These are phyloP conservation scores for Hydractinia echinata DNA, from an alignment of 30 jellyfish, hydroid and myxozoan genomes.

Conservation along the genomic window DNA sequence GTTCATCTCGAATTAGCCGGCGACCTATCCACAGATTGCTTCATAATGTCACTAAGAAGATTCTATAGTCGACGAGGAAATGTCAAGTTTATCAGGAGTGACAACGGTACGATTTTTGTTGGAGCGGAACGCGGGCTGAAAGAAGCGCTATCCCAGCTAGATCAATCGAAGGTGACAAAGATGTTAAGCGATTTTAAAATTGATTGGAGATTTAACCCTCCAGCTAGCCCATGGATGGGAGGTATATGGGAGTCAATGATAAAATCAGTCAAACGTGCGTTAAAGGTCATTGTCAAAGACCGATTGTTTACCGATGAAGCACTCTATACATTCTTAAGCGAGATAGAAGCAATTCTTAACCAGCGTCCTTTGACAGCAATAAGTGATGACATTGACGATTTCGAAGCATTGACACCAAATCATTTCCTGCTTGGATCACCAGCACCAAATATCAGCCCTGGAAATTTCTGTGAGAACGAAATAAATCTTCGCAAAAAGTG, in stretches of 20 bases:
- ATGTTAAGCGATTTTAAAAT: background rate
- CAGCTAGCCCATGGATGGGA: constrained; percentile 40
- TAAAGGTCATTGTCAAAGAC: background rate
- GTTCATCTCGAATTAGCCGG: constrained; percentile 1
- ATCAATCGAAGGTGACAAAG: no score
- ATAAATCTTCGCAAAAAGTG: no score
- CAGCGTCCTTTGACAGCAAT: background rate
- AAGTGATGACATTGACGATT: background rate
- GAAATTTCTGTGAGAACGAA: no score
- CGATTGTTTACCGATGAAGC: no score
- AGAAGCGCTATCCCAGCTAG: no score
- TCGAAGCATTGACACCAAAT: background rate
- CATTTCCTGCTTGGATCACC: background rate
- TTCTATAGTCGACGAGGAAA: constrained; percentile 11
- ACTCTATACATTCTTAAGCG: no score
- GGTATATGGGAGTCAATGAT: constrained; percentile 5
- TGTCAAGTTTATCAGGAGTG: background rate
- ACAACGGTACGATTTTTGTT: background rate
- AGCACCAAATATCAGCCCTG: no score
- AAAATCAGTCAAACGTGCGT: constrained; percentile 31
- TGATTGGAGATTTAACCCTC: constrained; percentile 17
- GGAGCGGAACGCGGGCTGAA: no score
- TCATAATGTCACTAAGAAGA: background rate
- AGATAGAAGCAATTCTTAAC: background rate
- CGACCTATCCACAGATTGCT: background rate